Conservation (phyloP, 1,140 invertebrate species). For the Lasioglossum baleicum region DNA sequence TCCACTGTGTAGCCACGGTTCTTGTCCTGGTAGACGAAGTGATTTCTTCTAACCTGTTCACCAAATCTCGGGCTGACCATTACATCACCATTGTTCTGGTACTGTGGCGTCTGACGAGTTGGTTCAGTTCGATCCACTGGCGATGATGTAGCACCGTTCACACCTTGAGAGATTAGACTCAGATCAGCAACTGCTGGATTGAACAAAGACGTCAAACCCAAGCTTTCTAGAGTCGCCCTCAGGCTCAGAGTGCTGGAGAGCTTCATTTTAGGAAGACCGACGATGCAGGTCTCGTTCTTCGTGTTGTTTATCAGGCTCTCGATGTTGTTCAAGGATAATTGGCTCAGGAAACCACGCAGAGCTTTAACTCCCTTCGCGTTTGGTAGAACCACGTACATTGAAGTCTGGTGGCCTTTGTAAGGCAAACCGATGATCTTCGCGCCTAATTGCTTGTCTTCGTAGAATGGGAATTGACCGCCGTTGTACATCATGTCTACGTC, state of each 20-base stretch:
- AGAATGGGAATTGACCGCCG: conserved; percentile 81
- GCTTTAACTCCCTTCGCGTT: conserved; percentile 75
- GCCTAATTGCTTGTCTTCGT: conserved; percentile 79
- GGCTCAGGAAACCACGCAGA: conserved; percentile 78
- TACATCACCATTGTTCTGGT: neutral
- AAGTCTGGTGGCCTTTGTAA: conserved; percentile 83
- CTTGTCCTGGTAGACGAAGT: conserved; percentile 64
- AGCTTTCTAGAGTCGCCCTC: conserved; percentile 75
- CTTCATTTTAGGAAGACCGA: conserved; percentile 85
- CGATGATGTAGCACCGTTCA: conserved; percentile 55
- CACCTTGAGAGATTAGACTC: conserved; percentile 78
- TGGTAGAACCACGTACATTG: conserved; percentile 88
- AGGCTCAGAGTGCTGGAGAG: conserved; percentile 82
- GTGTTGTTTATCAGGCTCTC: conserved; percentile 80
- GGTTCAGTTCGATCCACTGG: neutral
- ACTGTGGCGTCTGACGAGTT: neutral
- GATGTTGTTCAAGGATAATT: conserved; percentile 79
- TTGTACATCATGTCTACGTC: conserved; percentile 85
- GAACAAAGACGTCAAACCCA: conserved; percentile 84
- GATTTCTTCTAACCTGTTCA: conserved; percentile 42
- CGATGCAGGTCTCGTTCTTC: conserved; percentile 78
- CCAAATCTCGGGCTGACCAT: conserved; percentile 52
- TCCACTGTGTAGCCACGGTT: conserved; percentile 59
- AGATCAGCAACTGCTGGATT: conserved; percentile 81
- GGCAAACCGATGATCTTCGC: conserved; percentile 86